Percentiles rank a stretch among this genome's conserved stretches.
Evolutionary conservation across 2,113 vertebrate species (phyloP).

Genomic region (Scartelaos histophorus): DNA sequence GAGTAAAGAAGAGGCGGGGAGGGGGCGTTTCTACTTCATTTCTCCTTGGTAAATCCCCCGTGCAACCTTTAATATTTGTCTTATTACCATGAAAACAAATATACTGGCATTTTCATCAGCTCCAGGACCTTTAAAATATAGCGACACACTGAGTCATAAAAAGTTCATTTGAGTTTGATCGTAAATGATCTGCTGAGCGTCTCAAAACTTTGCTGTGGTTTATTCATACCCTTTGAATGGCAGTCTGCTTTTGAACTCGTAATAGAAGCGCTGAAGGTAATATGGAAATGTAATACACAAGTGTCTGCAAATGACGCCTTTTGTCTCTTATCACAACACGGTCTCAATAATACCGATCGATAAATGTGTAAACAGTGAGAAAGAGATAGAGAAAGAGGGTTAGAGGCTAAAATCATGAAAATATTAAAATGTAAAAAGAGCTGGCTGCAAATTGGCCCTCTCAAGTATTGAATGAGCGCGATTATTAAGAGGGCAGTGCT

Average conservation of each 20-base stretch:
- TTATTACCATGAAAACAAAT: too few species aligned
- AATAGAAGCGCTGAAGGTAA: neutral
- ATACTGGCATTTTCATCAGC: too few species aligned
- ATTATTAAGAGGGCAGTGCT: slow-evolving; percentile 60
- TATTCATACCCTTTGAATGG: neutral
- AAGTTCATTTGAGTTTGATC: neutral
- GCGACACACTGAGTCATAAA: neutral
- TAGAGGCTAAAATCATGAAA: neutral
- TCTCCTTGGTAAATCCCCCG: too few species aligned
- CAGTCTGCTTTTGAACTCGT: neutral
- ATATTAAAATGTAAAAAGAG: slow-evolving; percentile 13
- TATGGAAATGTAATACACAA: neutral
- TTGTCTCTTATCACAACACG: neutral
- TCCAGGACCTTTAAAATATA: too few species aligned
- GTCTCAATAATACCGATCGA: slow-evolving; percentile 14
- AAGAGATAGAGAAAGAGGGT: neutral
- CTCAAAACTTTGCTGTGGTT: neutral
- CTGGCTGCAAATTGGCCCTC: slow-evolving; percentile 39
- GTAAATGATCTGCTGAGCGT: neutral
- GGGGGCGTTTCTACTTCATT: too few species aligned
- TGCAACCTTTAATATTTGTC: too few species aligned
- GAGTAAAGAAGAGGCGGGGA: too few species aligned
- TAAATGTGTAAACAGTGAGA: neutral
- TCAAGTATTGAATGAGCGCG: slow-evolving; percentile 63
- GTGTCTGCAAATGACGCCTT: neutral